These are phyloP conservation scores for Neodon shergylaensis DNA, from an alignment of 2,113 vertebrate species.

Conservation along the genomic window DNA sequence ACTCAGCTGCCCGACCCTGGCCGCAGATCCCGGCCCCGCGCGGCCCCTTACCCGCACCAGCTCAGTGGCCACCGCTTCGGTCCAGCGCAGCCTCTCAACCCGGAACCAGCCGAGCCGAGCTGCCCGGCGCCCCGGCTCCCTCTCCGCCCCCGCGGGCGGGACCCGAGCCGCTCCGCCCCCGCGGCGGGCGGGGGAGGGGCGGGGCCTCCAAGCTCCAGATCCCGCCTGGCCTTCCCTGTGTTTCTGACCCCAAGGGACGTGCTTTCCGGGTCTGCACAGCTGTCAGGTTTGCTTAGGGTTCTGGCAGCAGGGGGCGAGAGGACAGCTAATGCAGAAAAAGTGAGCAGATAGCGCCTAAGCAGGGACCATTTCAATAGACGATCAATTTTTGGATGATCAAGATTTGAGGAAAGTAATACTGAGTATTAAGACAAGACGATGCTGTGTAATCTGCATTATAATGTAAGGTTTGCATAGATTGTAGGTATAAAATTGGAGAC, in stretches of 20 bases:
- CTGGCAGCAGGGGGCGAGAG: neutral
- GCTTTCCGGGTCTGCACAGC: neutral
- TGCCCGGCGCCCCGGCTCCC: constrained; percentile 20
- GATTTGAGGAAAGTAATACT: constrained; percentile 32
- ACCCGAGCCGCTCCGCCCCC: constrained; percentile 64
- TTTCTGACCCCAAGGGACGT: neutral
- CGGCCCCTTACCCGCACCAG: constrained; percentile 59
- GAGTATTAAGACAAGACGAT: neutral
- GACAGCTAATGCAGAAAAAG: neutral
- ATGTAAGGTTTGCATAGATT: constrained; percentile 17
- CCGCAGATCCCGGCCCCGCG: neutral
- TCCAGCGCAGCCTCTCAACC: constrained; percentile 75
- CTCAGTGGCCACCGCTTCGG: constrained; percentile 62
- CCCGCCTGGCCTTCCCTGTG: neutral
- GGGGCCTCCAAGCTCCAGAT: neutral
- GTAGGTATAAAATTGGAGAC: constrained; percentile 31
- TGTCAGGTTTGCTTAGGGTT: neutral
- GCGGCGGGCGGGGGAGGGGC: constrained; percentile 57
- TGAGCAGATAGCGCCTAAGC: neutral
- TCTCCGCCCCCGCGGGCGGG: constrained; percentile 69
- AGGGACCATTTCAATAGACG: neutral
- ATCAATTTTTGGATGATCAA: neutral
- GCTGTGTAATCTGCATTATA: neutral
- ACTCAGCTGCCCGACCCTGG: constrained; percentile 7
- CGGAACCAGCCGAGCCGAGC: constrained; percentile 76